Base-by-base conservation (phyloP, 2,888 invertebrate genomes). In the Erebia palarica region DNA sequence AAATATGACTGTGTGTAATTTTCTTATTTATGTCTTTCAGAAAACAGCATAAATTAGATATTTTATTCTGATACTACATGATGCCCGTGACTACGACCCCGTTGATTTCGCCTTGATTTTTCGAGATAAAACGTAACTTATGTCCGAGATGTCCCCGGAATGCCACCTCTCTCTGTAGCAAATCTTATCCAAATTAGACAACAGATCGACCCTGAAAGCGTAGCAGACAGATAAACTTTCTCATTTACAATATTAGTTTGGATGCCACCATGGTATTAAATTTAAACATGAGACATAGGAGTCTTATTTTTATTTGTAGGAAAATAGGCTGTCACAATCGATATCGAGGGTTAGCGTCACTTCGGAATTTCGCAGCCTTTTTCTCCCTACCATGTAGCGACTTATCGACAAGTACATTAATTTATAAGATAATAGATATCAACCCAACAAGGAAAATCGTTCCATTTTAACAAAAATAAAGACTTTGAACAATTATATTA, bases 11-110 rank as follows among this genome's bases (percentile, higher is more conserved):
- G 14, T 59, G 14, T n/a, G 59, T 36, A 36, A 9, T 59, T 61
- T 64, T 74, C 66, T 71, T 57, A 36, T 65, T 55, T 49, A 27
- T 53, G 21, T 13, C 36, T 18, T 21, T n/a, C 5, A 64, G 10
- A 64, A 0, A 10, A 2, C 53, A 8, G 8, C 4, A 53, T 2
- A 21, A 21, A 3, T 21, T 21, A 21, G 16, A 13, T 1, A 3
- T 8, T 3, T 18, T 18, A 18, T 18, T 27, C 5, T 57, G n/a
- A n/a, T n/a, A n/a, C n/a, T n/a, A n/a, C n/a, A n/a, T n/a, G n/a
- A n/a, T n/a, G n/a, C n/a, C n/a, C n/a, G n/a, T n/a, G n/a, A n/a
- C n/a, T n/a, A n/a, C n/a, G n/a, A n/a, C n/a, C n/a, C n/a, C n/a
- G 3, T 21, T 21, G 21, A 21, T 21, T 21, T 21, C 21, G 21